Conservation (phyloP, 2,888 invertebrate genomes). For the Steinernema scapterisci region DNA sequence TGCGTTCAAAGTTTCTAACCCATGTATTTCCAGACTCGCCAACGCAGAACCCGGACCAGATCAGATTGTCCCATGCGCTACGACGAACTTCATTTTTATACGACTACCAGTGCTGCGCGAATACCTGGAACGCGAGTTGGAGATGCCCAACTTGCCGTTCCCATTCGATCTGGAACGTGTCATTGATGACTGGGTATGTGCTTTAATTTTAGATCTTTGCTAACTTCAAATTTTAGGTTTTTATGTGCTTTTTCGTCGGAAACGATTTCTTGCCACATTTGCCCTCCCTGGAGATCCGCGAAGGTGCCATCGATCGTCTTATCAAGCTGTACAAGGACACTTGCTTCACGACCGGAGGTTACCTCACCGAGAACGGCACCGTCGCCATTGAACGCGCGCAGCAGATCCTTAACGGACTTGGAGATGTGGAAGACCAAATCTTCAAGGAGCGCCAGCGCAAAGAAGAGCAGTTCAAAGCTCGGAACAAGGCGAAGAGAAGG, state of each 20-base stretch:
- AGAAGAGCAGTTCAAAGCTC: slow-evolving; percentile 57
- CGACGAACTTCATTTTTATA: slow-evolving; percentile 73
- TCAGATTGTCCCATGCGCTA: too few relatives aligned
- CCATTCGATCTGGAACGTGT: slow-evolving; percentile 90
- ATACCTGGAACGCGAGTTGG: slow-evolving; percentile 85
- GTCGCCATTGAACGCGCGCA: slow-evolving; percentile 91
- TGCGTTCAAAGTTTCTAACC: not conserved
- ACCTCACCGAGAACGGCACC: slow-evolving; percentile 89
- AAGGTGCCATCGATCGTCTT: slow-evolving; percentile 82
- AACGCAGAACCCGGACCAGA: slow-evolving; percentile 55
- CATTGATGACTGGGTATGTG: slow-evolving; percentile 88
- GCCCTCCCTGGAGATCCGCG: slow-evolving; percentile 89
- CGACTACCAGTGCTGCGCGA: slow-evolving; percentile 88
- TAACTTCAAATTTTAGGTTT: slow-evolving; percentile 72
- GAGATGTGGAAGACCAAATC: slow-evolving; percentile 92
- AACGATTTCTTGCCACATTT: slow-evolving; percentile 98
- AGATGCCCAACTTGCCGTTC: slow-evolving; percentile 91
- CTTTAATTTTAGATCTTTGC: not conserved
- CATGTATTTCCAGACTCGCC: slow-evolving; percentile 42
- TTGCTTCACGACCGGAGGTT: slow-evolving; percentile 69
- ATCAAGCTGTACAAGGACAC: slow-evolving; percentile 83
- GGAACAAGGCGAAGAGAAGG: slow-evolving; percentile 74
- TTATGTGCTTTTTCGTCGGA: slow-evolving; percentile 94
- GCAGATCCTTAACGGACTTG: slow-evolving; percentile 88
- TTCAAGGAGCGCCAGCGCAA: slow-evolving; percentile 86